Evolutionary conservation across 1,140 invertebrate genomes (phyloP).

Genomic region (Conus betulinus): DNA sequence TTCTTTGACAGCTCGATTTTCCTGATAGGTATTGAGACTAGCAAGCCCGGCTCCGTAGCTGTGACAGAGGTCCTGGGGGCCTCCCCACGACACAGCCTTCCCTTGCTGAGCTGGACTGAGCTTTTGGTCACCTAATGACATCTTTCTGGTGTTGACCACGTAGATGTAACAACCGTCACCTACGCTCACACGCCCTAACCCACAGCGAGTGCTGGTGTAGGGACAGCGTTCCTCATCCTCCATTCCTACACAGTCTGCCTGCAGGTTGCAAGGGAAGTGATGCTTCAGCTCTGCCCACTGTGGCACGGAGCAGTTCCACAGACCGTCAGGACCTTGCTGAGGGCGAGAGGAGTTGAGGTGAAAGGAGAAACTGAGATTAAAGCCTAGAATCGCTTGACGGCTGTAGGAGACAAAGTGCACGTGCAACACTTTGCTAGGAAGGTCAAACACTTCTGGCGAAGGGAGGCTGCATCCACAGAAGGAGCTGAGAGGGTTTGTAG

Average conservation of each 20-base stretch:
- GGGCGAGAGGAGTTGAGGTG: not conserved
- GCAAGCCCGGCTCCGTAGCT: not conserved
- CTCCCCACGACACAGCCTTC: not conserved
- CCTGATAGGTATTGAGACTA: not conserved
- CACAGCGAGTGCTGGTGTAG: slow-evolving; percentile 28
- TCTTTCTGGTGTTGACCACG: too few species aligned
- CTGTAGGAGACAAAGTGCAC: not conserved
- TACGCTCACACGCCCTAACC: not conserved
- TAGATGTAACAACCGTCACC: not conserved
- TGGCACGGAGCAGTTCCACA: slow-evolving; percentile 29
- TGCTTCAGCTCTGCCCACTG: slow-evolving; percentile 12
- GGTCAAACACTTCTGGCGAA: not conserved
- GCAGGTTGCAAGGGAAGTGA: slow-evolving; percentile 19
- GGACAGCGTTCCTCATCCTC: slow-evolving; percentile 20
- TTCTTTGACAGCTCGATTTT: not conserved
- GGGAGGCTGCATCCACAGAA: not conserved
- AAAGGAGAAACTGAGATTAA: slow-evolving; percentile 12
- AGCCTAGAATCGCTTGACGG: not conserved
- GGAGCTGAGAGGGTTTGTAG: not conserved
- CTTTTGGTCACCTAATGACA: too few species aligned
- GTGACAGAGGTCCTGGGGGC: not conserved
- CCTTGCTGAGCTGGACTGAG: not conserved
- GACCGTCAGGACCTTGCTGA: not conserved
- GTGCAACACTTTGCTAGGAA: not conserved
- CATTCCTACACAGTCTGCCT: not conserved